A percentile compares a stretch with the other conserved stretches of the same genome.
These are phyloP conservation scores for Homarus americanus DNA, from an alignment of 1,140 invertebrate genomes.

Conservation along the genomic window DNA sequence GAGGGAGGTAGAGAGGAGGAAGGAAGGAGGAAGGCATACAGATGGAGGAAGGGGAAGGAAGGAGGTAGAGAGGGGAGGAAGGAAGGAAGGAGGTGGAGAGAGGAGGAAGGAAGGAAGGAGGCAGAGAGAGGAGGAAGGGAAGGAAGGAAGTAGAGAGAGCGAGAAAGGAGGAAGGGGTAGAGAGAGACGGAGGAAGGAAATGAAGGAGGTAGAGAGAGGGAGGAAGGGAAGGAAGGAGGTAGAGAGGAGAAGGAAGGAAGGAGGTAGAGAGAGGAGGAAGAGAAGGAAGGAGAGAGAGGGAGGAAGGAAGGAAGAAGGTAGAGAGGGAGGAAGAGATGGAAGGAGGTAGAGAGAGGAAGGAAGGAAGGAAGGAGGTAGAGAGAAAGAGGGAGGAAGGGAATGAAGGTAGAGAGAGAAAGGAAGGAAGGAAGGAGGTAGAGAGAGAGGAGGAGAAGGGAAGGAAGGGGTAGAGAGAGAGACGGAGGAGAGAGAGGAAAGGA, in stretches of 20 bases:
- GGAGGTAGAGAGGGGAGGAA: no score
- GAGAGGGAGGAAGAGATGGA: no score
- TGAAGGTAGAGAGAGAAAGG: not conserved
- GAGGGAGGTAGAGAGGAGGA: not conserved
- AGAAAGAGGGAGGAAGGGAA: not conserved
- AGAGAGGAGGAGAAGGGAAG: not conserved
- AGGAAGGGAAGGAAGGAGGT: not conserved
- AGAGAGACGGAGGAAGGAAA: no score
- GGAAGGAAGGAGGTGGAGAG: no score
- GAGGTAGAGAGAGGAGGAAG: no score
- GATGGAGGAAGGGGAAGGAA: no score
- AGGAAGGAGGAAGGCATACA: no score
- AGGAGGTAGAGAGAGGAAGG: no score
- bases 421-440: not conserved
- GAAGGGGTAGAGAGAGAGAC: no score
- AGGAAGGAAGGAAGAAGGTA: constrained; percentile 16
- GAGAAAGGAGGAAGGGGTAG: no score
- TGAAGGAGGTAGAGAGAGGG: no score
- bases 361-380: not conserved
- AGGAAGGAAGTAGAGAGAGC: constrained; percentile 10
- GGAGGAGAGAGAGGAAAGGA: not conserved
- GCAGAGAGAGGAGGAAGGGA: not conserved
- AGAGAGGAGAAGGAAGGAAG: not conserved
- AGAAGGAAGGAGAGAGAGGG: not conserved
- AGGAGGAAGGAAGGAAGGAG: no score